Conservation (phyloP, 1,140 invertebrate species). For the Procambarus clarkii region DNA sequence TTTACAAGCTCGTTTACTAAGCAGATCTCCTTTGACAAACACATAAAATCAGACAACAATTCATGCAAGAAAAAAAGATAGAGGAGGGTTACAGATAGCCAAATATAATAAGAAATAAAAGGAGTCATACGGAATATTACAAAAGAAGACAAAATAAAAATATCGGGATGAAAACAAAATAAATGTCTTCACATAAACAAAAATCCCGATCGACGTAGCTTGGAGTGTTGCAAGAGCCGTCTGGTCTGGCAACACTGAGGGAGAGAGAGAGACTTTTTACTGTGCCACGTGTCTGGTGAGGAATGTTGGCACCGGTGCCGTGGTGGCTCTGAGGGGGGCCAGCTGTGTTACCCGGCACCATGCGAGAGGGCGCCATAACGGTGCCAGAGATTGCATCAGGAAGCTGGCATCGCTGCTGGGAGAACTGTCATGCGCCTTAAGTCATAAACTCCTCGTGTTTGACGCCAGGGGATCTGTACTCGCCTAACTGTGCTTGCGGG, state of each 20-base stretch:
- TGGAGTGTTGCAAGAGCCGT: not conserved
- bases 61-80: too few species aligned
- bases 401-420: not conserved
- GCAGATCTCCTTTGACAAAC: too few species aligned
- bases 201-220: not conserved
- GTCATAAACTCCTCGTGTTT: too few species aligned
- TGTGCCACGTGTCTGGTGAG: not conserved
- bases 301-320: not conserved
- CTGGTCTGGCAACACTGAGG: not conserved
- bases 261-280: not conserved
- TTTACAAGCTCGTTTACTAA: too few species aligned
- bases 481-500: too few species aligned
- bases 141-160: not conserved
- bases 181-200: not conserved
- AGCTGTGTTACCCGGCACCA: not conserved
- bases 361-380: not conserved
- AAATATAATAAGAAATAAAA: not conserved
- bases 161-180: not conserved
- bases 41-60: too few species aligned
- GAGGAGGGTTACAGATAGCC: too few species aligned
- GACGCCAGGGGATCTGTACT: too few species aligned
- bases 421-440: not conserved
- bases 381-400: not conserved
- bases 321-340: not conserved
- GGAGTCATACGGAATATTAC: too few species aligned